Conservation (phyloP, 2,797 vertebrate species). For the Danio albolineatus region DNA sequence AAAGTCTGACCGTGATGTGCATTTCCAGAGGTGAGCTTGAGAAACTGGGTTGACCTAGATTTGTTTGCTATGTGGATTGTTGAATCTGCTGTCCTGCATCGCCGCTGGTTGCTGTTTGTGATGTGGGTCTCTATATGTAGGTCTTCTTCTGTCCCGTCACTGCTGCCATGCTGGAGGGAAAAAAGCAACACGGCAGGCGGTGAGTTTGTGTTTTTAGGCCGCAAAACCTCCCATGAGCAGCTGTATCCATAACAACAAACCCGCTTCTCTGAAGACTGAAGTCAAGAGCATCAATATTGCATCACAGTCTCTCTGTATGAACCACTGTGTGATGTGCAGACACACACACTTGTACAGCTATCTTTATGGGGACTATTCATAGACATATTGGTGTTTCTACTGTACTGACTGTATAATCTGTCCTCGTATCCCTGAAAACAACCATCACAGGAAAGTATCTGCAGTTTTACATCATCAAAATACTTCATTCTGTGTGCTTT, state of each 20-base stretch:
- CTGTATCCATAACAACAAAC: slow-evolving; percentile 42
- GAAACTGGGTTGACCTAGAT: too few relatives aligned
- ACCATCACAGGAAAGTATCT: too few relatives aligned
- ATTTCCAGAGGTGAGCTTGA: too few relatives aligned
- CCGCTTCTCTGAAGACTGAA: slow-evolving; percentile 19
- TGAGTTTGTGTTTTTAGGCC: slow-evolving; percentile 59
- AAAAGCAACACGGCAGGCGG: slow-evolving; percentile 72
- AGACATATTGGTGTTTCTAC: too few relatives aligned
- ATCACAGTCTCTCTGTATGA: slow-evolving; percentile 49
- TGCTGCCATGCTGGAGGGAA: slow-evolving; percentile 67
- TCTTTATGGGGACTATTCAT: too few relatives aligned
- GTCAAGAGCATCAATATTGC: slow-evolving; percentile 65
- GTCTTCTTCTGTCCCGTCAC: slow-evolving; percentile 74
- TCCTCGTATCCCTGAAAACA: too few relatives aligned
- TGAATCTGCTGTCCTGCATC: neutral
- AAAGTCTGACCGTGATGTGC: too few relatives aligned
- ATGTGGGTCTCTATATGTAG: slow-evolving; percentile 53
- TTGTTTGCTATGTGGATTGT: too few relatives aligned
- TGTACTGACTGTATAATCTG: too few relatives aligned
- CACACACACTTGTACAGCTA: neutral
- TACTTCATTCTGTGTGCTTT: too few relatives aligned
- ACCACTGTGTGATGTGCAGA: slow-evolving; percentile 28
- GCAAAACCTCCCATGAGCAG: slow-evolving; percentile 14
- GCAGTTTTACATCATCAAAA: too few relatives aligned
- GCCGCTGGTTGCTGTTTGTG: neutral